Base-by-base conservation (phyloP, 2,888 invertebrate species). In the Globia sparganii region DNA sequence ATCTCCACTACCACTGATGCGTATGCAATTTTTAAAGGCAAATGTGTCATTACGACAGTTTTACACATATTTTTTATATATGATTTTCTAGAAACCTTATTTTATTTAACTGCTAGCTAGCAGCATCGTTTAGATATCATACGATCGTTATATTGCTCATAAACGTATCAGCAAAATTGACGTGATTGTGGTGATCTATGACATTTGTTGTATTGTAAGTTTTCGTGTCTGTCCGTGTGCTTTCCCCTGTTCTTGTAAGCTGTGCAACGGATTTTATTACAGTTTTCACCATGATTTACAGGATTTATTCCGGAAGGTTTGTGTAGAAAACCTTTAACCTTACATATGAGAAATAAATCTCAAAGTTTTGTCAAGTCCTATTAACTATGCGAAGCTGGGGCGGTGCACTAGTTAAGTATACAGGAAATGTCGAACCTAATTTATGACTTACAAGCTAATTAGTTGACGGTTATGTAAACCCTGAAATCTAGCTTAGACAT, bases 1-100 rank as follows among this genome's bases (percentile, higher is more conserved):
- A 70, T 85, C 58, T 46, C 11, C 28, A 58, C 9, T 25, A 71
- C 6, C 25, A 43, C 13, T 40, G 53, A 34, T 49, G 34, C 18
- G 40, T 74, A 15, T 69, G 66, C 34, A 59, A 25, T 72, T 84
- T 72, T 34, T 37, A 68, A 61, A 64, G n/a, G n/a, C 34, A 72
- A n/a, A 62, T 25, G 59, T 53, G 37, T 74, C 34, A 61, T 21
- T 64, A 21, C 28, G 59, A 49, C 78, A 64, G 15, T 40, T 82
- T 64, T 66, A 13, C 18, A 65, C 5, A 46, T 66, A 25, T 37
- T 37, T n/a, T n/a, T n/a, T n/a, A n/a, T n/a, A n/a, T 11, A 21
- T 34, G 18, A 31, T 53, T 59, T 31, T 67, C 15, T 37, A 9
- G 43, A 77, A 56, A 37, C 0, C 6, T 37, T 37, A 58, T 3